Evolutionary conservation across 1,140 invertebrate species (phyloP), one percentile per base, ranked within the genome.

Genomic region (Drosophila asahinai): DNA sequence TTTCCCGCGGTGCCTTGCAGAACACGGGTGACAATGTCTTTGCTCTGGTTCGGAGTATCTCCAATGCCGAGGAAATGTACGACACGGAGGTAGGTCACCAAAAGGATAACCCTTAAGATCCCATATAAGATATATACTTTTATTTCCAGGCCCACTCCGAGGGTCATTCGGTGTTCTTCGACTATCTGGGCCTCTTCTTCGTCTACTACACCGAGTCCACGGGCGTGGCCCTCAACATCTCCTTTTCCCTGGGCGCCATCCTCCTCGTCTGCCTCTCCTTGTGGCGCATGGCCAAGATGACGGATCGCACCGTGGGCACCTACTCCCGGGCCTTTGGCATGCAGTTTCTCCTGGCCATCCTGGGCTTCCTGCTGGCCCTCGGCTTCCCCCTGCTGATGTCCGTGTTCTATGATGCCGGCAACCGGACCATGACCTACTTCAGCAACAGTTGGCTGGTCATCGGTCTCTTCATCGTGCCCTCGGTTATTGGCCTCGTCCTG

Each of bases 11-110:
- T 7, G 95, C 96, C 4, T 94, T 98, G 38, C 97, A 98, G 92
- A 94, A 97, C 86, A 96, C 96, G 61, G 97, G 97, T 47, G 95
- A 96, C 77, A 96, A 96, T 91, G 94, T 97, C 47, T 90, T 97
- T 27, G 95, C 95, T 5, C 86, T 97, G 25, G 93, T 96, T 0
- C 91, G 94, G 45, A 94, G 94, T 45, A 94, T 97, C 73, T 94
- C 95, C 2, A 93, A 94, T 48, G 95, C 95, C 2, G 92, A 95
- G 65, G 94, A 96, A 90, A 93, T 96, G 61, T 92, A 94, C 2
- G 93, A 95, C 45, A 81, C 91, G 43, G 80, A 86, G 75, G 77
- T 83, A 59, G 45, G 64, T 54, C 57, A 43, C 6, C 0, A 12
- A 3, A 15, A 0, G 7, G 1, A 96, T 6, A 94, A 95, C 1